A percentile compares a stretch with the other conserved stretches of the same genome.
Conservation (phyloP, 2,888 invertebrate genomes). For the Ophraella communa region DNA sequence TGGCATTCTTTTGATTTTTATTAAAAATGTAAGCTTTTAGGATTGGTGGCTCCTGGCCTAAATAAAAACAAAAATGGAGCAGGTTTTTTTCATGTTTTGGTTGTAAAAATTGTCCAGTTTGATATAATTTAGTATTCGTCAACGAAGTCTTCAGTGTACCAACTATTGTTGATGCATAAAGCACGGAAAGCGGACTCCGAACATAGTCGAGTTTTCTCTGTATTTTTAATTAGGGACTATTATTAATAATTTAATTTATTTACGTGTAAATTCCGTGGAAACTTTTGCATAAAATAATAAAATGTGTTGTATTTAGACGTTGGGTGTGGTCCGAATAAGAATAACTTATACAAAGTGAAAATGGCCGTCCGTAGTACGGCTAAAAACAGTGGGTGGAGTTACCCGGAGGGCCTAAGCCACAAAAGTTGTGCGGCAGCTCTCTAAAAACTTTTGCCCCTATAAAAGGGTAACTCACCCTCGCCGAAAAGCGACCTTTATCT, state of each 20-base stretch:
- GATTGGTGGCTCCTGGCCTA: too few species aligned
- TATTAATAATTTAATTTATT: conserved; percentile 46
- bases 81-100: too few species aligned
- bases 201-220: conserved; percentile 9
- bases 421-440: conserved; percentile 60
- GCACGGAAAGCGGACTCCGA: conserved; percentile 33
- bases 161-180: conserved; percentile 43
- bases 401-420: conserved; percentile 57
- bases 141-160: too few species aligned
- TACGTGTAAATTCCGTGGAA: conserved; percentile 42
- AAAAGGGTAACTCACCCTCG: conserved; percentile 45
- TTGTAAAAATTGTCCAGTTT: too few species aligned
- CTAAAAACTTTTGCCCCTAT: conserved; percentile 58
- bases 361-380: conserved; percentile 59
- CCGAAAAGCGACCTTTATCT: conserved; percentile 53
- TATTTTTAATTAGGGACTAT: conserved; percentile 43
- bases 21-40: too few species aligned
- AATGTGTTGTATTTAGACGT: conserved; percentile 41
- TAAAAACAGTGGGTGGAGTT: conserved; percentile 60
- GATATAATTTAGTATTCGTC: too few species aligned
- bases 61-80: too few species aligned
- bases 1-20: too few species aligned
- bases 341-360: conserved; percentile 61
- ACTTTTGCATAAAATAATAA: too few species aligned
- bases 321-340: conserved; percentile 56